Conservation (phyloP, 2,888 invertebrate genomes). For the Listrodromus nycthemerus region DNA sequence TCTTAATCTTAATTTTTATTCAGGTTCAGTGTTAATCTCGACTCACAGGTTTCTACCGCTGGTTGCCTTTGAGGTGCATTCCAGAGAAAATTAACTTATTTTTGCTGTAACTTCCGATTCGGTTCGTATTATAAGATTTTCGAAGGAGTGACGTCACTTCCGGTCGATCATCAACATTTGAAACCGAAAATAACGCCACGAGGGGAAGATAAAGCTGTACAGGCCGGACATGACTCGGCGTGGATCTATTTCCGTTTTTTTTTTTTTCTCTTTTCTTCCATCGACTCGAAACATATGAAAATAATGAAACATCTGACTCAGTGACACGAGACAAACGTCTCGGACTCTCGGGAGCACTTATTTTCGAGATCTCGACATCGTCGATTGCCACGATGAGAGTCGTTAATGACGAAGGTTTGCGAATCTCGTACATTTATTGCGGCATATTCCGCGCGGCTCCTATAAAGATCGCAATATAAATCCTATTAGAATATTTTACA, state of each 20-base stretch:
- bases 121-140: too few relatives aligned
- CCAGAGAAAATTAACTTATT: too few relatives aligned
- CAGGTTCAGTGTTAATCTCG: too few relatives aligned
- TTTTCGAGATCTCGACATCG: conserved; percentile 6
- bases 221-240: neutral
- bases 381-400: conserved; percentile 74
- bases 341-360: neutral
- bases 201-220: neutral
- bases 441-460: conserved; percentile 68
- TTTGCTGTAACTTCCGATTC: too few relatives aligned
- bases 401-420: conserved; percentile 75
- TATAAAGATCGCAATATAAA: conserved; percentile 25
- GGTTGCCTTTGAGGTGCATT: too few relatives aligned
- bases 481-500: conserved; percentile 11
- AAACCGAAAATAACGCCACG: neutral
- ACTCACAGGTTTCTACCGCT: too few relatives aligned
- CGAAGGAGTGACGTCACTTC: too few relatives aligned
- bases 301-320: neutral
- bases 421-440: conserved; percentile 70
- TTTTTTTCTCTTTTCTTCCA: neutral
- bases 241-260: neutral
- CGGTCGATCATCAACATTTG: neutral
- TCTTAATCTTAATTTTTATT: too few relatives aligned
- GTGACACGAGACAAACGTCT: neutral
- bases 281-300: neutral